Conservation (phyloP, 2,888 invertebrate species). For the Chouioia cunea region DNA sequence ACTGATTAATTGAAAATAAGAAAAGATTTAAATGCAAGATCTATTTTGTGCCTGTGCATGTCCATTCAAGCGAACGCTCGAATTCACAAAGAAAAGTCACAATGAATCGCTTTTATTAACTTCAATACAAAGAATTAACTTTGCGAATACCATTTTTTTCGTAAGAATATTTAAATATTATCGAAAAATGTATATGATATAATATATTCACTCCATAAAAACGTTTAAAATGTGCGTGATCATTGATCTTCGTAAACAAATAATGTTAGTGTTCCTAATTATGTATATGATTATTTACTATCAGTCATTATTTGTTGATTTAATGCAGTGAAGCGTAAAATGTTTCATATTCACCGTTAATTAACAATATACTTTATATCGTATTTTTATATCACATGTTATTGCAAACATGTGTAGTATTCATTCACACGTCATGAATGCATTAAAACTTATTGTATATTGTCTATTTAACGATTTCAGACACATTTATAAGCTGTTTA, state of each 20-base stretch:
- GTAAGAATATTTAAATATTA: slow-evolving; percentile 2
- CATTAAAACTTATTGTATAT: slow-evolving; percentile 35
- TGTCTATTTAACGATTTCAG: slow-evolving; percentile 36
- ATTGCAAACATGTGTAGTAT: slow-evolving; percentile 26
- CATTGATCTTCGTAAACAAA: slow-evolving; percentile 14
- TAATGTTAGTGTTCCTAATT: slow-evolving; percentile 41
- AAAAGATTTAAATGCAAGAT: background rate
- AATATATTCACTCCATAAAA: slow-evolving; percentile 15
- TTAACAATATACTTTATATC: slow-evolving; percentile 13
- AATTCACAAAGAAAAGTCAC: background rate
- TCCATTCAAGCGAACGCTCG: slow-evolving; percentile 5
- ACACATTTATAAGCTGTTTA: slow-evolving; percentile 39
- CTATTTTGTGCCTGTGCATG: slow-evolving; percentile 13
- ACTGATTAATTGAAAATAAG: slow-evolving; percentile 7
- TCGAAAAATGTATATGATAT: slow-evolving; percentile 11
- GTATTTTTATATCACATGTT: slow-evolving; percentile 25
- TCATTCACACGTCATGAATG: slow-evolving; percentile 19
- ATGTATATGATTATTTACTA: slow-evolving; percentile 29
- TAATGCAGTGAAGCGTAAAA: slow-evolving; percentile 9
- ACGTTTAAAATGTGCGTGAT: slow-evolving; percentile 23
- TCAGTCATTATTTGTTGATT: slow-evolving; percentile 35
- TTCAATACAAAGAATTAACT: slow-evolving; percentile 24
- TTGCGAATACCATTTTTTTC: slow-evolving; percentile 27
- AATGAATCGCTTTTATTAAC: slow-evolving; percentile 24
- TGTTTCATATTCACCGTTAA: slow-evolving; percentile 26